These are phyloP conservation scores for Echinops telfairi DNA, from an alignment of 2,113 vertebrate genomes.

Conservation along the genomic window DNA sequence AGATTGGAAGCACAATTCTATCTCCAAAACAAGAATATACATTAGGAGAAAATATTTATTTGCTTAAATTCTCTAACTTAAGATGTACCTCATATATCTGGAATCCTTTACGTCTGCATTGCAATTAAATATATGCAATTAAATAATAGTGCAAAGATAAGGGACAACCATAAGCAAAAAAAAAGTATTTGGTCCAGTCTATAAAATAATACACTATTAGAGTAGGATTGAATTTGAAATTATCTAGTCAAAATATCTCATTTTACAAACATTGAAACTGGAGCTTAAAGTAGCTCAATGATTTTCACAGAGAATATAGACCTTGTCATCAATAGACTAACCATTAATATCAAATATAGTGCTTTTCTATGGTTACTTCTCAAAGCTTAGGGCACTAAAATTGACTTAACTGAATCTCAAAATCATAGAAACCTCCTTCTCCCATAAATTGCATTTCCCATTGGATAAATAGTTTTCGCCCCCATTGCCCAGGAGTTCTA, in stretches of 20 bases:
- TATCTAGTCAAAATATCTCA: conserved; percentile 39
- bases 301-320: background rate
- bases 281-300: background rate
- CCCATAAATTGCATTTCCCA: background rate
- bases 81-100: background rate
- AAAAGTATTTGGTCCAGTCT: background rate
- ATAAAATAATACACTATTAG: conserved; percentile 14
- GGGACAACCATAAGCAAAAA: background rate
- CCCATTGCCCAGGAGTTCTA: background rate
- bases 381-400: background rate
- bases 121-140: background rate
- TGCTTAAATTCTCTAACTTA: conserved; percentile 41
- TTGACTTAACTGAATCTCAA: conserved; percentile 25
- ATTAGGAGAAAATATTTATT: conserved; percentile 37
- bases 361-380: background rate
- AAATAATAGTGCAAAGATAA: conserved; percentile 43
- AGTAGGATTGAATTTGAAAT: background rate
- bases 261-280: conserved; percentile 2
- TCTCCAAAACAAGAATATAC: conserved; percentile 45
- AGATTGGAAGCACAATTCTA: conserved; percentile 20
- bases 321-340: conserved; percentile 1
- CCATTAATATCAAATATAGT: too few species aligned
- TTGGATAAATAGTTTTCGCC: background rate
- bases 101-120: conserved; percentile 39
- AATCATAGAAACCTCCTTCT: background rate